phyloP scores from a whole-genome alignment of 1,140 invertebrate species.

The Anastrepha obliqua region DNA sequence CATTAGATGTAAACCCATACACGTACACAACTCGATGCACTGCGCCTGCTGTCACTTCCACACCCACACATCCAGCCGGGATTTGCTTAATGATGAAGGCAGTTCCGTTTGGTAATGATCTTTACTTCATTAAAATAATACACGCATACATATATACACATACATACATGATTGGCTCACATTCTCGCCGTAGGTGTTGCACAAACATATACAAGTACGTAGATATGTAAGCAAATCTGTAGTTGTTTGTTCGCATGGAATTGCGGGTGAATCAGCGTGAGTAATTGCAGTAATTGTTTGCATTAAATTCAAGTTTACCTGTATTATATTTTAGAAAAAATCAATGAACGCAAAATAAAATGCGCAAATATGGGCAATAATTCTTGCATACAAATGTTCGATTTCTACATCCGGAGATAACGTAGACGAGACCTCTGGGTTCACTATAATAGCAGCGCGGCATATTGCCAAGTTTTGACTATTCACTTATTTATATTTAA shows the following conservation, averaged over 20 bases:
- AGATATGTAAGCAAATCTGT: not conserved
- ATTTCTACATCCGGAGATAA: not conserved
- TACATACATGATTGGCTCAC: not conserved
- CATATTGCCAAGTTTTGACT: no score
- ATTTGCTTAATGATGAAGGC: not conserved
- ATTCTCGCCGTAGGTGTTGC: not conserved
- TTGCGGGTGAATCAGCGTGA: slow-evolving; percentile 6
- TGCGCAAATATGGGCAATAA: not conserved
- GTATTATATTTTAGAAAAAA: not conserved
- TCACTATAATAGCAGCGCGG: not conserved
- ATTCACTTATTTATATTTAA: not conserved
- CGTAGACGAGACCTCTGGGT: not conserved
- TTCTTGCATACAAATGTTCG: slow-evolving; percentile 21
- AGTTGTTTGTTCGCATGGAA: not conserved
- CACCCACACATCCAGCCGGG: not conserved
- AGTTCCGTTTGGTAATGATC: slow-evolving; percentile 49
- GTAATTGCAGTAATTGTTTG: slow-evolving; percentile 6
- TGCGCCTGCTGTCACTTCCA: not conserved
- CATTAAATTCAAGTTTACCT: not conserved
- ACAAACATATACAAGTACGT: not conserved
- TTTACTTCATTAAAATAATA: not conserved
- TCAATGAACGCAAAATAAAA: not conserved
- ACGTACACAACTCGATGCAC: not conserved
- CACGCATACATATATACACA: not conserved
- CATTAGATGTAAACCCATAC: not conserved